These are phyloP conservation scores for Xanthia icteritia DNA, from an alignment of 2,888 invertebrate genomes.

Conservation along the genomic window DNA sequence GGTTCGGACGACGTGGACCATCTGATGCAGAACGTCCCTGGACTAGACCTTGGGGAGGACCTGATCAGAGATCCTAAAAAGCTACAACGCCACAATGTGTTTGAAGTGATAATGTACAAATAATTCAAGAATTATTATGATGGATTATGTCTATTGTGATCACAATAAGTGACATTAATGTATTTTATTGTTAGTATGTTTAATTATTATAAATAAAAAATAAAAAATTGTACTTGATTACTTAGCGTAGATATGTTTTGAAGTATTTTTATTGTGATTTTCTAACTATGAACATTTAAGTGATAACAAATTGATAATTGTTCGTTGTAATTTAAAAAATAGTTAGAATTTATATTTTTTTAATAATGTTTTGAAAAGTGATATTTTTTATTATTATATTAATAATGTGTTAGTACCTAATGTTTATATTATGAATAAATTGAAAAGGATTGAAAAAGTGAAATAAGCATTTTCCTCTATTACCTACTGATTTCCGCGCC, in stretches of 20 bases:
- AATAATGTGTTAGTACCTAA: background rate
- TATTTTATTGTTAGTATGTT: background rate
- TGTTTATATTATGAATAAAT: background rate
- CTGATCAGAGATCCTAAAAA: constrained; percentile 3
- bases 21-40: constrained; percentile 1
- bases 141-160: background rate
- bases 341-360: background rate
- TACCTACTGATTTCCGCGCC: background rate
- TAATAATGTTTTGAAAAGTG: background rate
- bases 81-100: background rate
- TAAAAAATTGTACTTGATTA: background rate
- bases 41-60: background rate
- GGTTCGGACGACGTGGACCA: constrained; percentile 33
- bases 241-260: background rate
- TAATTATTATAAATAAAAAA: background rate
- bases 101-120: background rate
- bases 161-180: background rate
- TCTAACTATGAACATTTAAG: background rate
- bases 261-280: background rate
- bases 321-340: background rate
- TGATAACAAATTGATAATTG: too few relatives aligned
- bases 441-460: background rate
- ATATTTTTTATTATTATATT: background rate
- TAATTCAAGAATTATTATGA: background rate
- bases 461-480: background rate